Evolutionary conservation across 2,113 vertebrate genomes (phyloP).

Genomic region (Alouatta palliata): DNA sequence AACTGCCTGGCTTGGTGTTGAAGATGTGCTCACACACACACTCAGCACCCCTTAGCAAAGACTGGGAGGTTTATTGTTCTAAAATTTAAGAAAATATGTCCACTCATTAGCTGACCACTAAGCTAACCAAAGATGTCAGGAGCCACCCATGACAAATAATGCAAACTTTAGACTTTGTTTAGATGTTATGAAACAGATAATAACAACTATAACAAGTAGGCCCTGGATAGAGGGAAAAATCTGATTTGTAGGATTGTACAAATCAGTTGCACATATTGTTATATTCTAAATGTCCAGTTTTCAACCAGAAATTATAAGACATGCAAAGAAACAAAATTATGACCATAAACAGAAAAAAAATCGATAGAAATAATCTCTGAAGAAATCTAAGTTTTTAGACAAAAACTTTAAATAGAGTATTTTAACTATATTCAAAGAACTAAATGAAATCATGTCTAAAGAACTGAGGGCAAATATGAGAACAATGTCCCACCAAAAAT

Average conservation of each 20-base stretch:
- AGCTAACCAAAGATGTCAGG: not conserved
- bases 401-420: not conserved
- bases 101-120: not conserved
- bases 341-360: not conserved
- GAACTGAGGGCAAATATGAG: not conserved
- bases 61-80: not conserved
- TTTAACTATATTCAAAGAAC: constrained; percentile 1
- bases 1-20: not conserved
- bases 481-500: not conserved
- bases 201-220: not conserved
- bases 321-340: not conserved
- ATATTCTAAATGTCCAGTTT: not conserved
- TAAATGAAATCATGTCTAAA: not conserved
- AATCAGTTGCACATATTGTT: not conserved
- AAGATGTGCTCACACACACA: not conserved
- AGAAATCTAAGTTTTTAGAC: not conserved
- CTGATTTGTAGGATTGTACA: not conserved
- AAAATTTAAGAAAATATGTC: not conserved
- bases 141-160: not conserved
- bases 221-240: not conserved
- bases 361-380: not conserved
- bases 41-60: not conserved
- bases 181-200: not conserved
- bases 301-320: not conserved
- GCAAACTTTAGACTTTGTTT: not conserved